Evolutionary conservation across 2,888 invertebrate genomes (phyloP).

Genomic region (Drosophila emarginata): DNA sequence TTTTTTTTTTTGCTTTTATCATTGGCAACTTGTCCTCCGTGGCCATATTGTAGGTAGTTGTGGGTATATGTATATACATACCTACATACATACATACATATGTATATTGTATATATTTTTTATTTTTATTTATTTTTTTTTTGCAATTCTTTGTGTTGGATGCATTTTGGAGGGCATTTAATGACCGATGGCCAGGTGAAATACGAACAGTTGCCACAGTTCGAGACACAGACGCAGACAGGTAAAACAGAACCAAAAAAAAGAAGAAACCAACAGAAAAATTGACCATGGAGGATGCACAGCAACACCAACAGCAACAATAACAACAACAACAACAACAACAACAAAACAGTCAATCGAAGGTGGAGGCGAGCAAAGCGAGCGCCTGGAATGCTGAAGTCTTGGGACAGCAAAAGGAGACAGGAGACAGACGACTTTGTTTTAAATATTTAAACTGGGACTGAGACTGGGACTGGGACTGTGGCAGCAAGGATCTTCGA

Average conservation of each 20-base stretch:
- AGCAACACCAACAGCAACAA: conserved; percentile 12
- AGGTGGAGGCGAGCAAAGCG: conserved; percentile 60
- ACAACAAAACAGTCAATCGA: conserved; percentile 43
- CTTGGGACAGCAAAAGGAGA: conserved; percentile 41
- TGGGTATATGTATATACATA: not conserved
- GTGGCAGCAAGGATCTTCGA: conserved; percentile 25
- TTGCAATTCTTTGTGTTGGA: conserved; percentile 55
- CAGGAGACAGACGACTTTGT: conserved; percentile 62
- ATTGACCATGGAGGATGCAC: conserved; percentile 68
- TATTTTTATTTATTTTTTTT: conserved; percentile 22
- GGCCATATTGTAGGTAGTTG: not conserved
- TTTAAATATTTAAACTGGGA: conserved; percentile 73
- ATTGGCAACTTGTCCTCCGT: not conserved
- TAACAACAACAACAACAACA: conserved; percentile 7
- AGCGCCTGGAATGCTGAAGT: conserved; percentile 70
- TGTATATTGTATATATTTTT: conserved; percentile 5
- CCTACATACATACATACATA: not conserved
- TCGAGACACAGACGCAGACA: conserved; percentile 50
- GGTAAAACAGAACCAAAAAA: conserved; percentile 32
- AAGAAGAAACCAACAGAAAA: conserved; percentile 33
- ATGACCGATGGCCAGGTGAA: conserved; percentile 78
- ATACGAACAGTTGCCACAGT: conserved; percentile 70
- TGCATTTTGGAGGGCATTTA: conserved; percentile 74
- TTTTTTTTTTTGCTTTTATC: no score
- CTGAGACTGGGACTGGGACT: conserved; percentile 53